Conservation (phyloP, 2,113 vertebrate species). For the Oreochromis aureus region DNA sequence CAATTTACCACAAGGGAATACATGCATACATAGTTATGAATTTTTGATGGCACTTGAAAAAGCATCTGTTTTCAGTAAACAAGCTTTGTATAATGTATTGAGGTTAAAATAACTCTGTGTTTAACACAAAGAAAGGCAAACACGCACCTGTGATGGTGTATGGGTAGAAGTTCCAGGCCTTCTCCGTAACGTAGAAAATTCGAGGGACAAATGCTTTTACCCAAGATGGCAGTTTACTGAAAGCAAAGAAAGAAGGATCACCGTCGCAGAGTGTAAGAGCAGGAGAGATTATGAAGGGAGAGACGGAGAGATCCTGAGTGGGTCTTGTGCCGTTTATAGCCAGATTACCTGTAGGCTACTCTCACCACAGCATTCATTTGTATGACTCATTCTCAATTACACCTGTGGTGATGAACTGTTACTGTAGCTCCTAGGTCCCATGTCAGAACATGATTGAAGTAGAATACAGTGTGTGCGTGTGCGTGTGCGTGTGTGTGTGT, state of each 20-base stretch:
- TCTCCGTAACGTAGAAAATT: constrained; percentile 78
- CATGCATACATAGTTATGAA: constrained; percentile 3
- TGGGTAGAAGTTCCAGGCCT: constrained; percentile 81
- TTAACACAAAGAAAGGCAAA: not conserved
- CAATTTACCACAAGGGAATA: not conserved
- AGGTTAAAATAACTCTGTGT: not conserved
- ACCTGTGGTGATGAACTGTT: constrained; percentile 43
- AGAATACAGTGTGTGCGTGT: not conserved
- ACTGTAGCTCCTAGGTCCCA: constrained; percentile 28
- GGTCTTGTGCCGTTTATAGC: constrained; percentile 45
- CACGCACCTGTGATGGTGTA: constrained; percentile 76
- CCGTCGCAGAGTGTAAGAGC: not conserved
- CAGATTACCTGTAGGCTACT: constrained; percentile 50
- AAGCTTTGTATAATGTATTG: constrained; percentile 16
- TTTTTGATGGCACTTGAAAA: constrained; percentile 29
- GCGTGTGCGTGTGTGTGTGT: not conserved
- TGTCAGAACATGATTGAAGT: constrained; percentile 29
- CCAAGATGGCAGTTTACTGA: constrained; percentile 77
- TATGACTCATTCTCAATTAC: constrained; percentile 56
- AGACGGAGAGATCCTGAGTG: constrained; percentile 36
- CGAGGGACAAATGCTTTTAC: constrained; percentile 68
- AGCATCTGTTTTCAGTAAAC: constrained; percentile 26
- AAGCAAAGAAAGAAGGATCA: not conserved
- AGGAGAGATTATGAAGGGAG: constrained; percentile 17
- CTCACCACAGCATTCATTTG: constrained; percentile 10